A percentile compares a stretch with the other conserved stretches of the same genome.
phyloP scores from a whole-genome alignment of 1,140 invertebrate genomes.

The Odontomachus brunneus region DNA sequence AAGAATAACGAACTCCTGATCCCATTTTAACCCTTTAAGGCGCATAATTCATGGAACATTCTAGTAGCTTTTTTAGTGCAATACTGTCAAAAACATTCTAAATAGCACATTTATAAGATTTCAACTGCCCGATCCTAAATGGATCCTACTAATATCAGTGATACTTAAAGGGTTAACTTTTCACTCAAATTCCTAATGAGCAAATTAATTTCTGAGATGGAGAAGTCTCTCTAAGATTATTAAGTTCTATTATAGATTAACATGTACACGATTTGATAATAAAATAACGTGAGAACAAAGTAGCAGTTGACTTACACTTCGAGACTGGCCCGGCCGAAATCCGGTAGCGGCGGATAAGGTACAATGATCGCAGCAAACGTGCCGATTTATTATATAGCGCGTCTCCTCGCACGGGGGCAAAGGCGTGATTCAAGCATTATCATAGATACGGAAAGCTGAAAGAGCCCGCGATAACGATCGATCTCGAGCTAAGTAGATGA shows the following conservation, averaged over 20 bases:
- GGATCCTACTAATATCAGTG: too few relatives aligned
- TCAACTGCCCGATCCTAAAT: too few relatives aligned
- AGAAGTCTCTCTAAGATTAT: too few relatives aligned
- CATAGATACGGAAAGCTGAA: constrained; percentile 14
- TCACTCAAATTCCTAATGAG: too few relatives aligned
- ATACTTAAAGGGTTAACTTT: too few relatives aligned
- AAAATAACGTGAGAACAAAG: neutral
- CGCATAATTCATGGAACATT: too few relatives aligned
- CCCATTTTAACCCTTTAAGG: too few relatives aligned
- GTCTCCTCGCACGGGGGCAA: neutral
- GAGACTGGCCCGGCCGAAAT: neutral
- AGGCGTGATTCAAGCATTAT: constrained; percentile 52
- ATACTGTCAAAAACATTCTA: too few relatives aligned
- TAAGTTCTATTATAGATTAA: neutral
- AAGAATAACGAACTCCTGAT: too few relatives aligned
- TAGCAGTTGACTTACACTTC: neutral
- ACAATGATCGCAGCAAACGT: neutral
- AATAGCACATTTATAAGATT: too few relatives aligned
- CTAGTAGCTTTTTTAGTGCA: too few relatives aligned
- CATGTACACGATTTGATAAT: neutral
- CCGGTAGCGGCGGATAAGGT: constrained; percentile 12
- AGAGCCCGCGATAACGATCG: constrained; percentile 61
- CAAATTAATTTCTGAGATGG: too few relatives aligned
- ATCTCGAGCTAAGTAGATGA: constrained; percentile 48
- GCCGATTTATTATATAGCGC: constrained; percentile 19